Evolutionary conservation across 1,140 invertebrate genomes (phyloP), one percentile per base, ranked within the genome.

Genomic region (Antheraea pernyi): DNA sequence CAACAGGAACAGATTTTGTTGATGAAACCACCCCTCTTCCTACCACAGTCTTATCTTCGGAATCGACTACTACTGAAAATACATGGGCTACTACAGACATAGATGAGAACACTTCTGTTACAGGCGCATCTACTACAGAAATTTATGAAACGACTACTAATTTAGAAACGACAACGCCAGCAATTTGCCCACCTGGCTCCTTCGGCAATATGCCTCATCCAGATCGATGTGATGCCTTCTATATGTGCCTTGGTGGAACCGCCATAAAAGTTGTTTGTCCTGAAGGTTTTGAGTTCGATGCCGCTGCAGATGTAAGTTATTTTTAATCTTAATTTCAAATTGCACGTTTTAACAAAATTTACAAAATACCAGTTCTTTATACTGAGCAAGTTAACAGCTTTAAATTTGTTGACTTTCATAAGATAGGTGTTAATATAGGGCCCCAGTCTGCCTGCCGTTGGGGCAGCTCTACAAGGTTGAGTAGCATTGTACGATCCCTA

Each of bases 181-280:
- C 60, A 3, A 30, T 63, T n/a, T 71, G 70, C 18, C 59, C 65
- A 7, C 16, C 19, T 18, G 70, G 70, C 10, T n/a, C 67, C 4
- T 71, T 59, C 19, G 70, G 70, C 10, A 71, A 71, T 46, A 22
- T 71, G 3, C 70, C 70, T 9, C 70, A 71, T 37, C 59, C 59
- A 2, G 19, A 36, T 11, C 18, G 22, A 5, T 71, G 70, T 67
- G 46, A 71, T 10, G 46, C 70, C 0, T 71, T 63, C 46, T 71
- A 62, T 19, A 63, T 71, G 70, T 71, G 70, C 19, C 30, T 66
- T 1, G 46, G 19, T 7, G 70, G 70, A 13, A 67, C 42, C 7
- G 64, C 70, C 0, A 58, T 71, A 8, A 16, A 67, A 16, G n/a
- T 71, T 11, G 60, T 48, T 7, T 71, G 70, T 7, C 19, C 39